Base-by-base conservation (phyloP, 2,113 vertebrate genomes). In the Holacanthus passer region DNA sequence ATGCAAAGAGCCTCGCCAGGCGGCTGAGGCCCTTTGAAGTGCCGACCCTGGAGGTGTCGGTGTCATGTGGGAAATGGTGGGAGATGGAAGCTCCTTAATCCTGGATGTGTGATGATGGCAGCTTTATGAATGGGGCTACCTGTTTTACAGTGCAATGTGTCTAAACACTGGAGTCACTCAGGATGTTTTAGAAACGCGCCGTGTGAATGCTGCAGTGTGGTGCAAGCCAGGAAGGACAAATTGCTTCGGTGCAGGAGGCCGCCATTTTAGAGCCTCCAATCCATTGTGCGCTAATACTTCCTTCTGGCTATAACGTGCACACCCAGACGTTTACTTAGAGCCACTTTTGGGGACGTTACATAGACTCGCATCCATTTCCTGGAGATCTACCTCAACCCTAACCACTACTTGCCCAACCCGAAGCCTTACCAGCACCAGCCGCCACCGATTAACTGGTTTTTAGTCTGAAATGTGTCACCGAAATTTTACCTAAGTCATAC, bases 231-330 rank as follows among this genome's bases (percentile, higher is more conserved):
- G 27, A 81, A 60, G 43, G 24, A 50, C 17, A 31, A 67, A 55
- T 31, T 19, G 31, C 31, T 62, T 69, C 56, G 55, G 45, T 11
- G 50, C 13, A 70, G 35, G 5, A n/a, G 17, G 31, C 65, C 72
- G 63, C 45, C 31, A 70, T 77, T 80, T 81, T 66, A 64, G 22
- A 50, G 20, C 64, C 32, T 63, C 67, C 56, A 68, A 64, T 19
- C 9, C 60, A 72, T 62, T 79, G 52, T 67, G 65, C 47, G 27
- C 16, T 58, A 83, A 81, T 55, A 69, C 29, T 48, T 39, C 67
- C 29, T 73, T 39, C 24, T 73, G 81, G 47, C 32, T 69, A 62
- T 27, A 14, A 17, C 43, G 60, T 8, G 0, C 48, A 70, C 45
- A 20, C 11, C 37, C 64, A 29, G 50, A 67, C 67, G 24, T 60